phyloP scores from a whole-genome alignment of 2,888 invertebrate species.

The Bellardia pandia region DNA sequence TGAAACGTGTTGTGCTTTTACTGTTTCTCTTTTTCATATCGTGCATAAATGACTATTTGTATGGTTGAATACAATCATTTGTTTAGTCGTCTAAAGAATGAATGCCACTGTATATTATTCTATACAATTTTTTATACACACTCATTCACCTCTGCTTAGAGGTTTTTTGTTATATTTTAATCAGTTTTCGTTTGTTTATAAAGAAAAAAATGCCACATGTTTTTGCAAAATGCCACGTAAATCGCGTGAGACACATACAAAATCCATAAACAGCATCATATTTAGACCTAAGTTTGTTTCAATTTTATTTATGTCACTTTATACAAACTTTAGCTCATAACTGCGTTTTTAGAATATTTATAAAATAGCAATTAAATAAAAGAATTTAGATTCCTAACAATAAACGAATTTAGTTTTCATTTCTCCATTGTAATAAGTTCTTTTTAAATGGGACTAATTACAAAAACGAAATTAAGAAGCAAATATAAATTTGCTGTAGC shows the following conservation, averaged over 20 bases:
- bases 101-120: background rate
- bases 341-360: constrained; percentile 50
- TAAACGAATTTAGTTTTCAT: background rate
- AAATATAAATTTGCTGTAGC: constrained; percentile 21
- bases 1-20: constrained; percentile 53
- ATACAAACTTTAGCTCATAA: constrained; percentile 36
- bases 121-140: background rate
- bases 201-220: constrained; percentile 26
- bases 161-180: background rate
- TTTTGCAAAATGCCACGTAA: constrained; percentile 50
- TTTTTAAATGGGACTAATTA: constrained; percentile 38
- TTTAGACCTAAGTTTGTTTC: constrained; percentile 1
- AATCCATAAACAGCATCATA: constrained; percentile 60
- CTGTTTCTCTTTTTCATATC: constrained; percentile 29
- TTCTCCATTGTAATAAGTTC: constrained; percentile 22
- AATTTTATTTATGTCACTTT: constrained; percentile 6
- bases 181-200: constrained; percentile 27
- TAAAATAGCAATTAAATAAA: background rate
- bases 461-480: constrained; percentile 22
- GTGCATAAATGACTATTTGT: constrained; percentile 24
- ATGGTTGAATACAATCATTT: constrained; percentile 1
- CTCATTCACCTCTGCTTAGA: background rate
- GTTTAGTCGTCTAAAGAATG: background rate
- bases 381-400: background rate
- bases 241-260: constrained; percentile 61